Base-by-base conservation (phyloP, 1,140 invertebrate species). In the Onthophagus taurus region DNA sequence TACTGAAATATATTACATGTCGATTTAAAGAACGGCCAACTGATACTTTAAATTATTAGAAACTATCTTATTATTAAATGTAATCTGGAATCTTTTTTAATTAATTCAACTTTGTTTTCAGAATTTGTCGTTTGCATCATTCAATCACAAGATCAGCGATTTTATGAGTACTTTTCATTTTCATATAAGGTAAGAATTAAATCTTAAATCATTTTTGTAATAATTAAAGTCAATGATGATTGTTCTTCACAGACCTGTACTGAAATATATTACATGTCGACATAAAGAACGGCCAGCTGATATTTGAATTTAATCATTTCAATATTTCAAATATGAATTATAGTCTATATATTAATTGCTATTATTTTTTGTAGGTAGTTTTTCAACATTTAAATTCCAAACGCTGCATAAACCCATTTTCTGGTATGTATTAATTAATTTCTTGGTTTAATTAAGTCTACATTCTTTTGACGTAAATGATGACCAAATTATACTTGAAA, bases 171-270 rank as follows among this genome's bases (percentile, higher is more conserved):
- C n/a, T n/a, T n/a, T n/a, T 7, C 14, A 19, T 24, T 41, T 41
- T 3, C 37, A 4, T 6, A 5, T 42, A 7, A 9, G 3, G 11
- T 16, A 16, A 8, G 6, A 34, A 14, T 16, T 12, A 34, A 9
- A 21, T 21, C 8, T 38, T 21, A 13, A 8, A 29, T 34, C 13
- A 6, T 34, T 13, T 34, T 26, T 13, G 31, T 14, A 17, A 2
- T 29, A 12, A 20, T 12, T 11, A 1, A 13, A 37, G 12, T 35
- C 34, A 13, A 20, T 24, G 19, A 12, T 45, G 14, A 31, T 16
- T 21, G 39, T 14, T 47, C n/a, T 36, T 47, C 45, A 46, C 47
- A 45, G 50, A 54, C 44, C 50, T 46, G 47, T 49, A 46, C 47
- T 52, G 44, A 46, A 26, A 23, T 29, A 12, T 26, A 26, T 23